These are phyloP conservation scores for Motacilla alba DNA, from an alignment of 2,113 vertebrate species.

Conservation along the genomic window DNA sequence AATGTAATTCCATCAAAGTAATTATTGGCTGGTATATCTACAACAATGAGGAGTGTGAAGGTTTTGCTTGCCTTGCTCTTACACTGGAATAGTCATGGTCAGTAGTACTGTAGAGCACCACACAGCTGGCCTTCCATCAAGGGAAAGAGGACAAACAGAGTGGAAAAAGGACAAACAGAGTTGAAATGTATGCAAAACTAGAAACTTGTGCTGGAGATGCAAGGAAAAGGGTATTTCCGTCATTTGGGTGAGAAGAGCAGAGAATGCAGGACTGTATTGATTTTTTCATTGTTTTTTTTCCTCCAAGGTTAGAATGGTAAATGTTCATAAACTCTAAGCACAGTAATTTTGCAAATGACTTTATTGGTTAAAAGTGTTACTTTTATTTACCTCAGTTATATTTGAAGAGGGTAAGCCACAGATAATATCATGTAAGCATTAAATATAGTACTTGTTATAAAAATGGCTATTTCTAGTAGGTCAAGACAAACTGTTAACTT, in stretches of 20 bases:
- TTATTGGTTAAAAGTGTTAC: neutral
- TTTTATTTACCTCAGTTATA: neutral
- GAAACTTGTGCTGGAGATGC: neutral
- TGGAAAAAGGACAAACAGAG: neutral
- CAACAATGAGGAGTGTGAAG: neutral
- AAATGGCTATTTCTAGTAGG: neutral
- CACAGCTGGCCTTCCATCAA: neutral
- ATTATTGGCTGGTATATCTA: neutral
- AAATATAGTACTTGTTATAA: neutral
- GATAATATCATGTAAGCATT: neutral
- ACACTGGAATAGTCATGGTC: neutral
- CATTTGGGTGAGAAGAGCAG: neutral
- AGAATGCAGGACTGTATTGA: neutral
- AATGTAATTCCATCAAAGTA: neutral
- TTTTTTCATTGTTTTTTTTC: neutral
- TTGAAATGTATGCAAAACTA: neutral
- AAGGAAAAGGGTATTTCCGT: neutral
- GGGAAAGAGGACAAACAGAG: neutral
- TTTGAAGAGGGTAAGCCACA: neutral
- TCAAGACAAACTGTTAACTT: neutral
- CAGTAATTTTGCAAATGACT: neutral
- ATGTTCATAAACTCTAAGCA: neutral
- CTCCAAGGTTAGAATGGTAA: neutral
- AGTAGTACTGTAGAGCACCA: fast-evolving
- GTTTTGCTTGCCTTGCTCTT: neutral